Base-by-base conservation (phyloP, 92 coral and sea anemone species). In the Umimayanthus chanpuru region DNA sequence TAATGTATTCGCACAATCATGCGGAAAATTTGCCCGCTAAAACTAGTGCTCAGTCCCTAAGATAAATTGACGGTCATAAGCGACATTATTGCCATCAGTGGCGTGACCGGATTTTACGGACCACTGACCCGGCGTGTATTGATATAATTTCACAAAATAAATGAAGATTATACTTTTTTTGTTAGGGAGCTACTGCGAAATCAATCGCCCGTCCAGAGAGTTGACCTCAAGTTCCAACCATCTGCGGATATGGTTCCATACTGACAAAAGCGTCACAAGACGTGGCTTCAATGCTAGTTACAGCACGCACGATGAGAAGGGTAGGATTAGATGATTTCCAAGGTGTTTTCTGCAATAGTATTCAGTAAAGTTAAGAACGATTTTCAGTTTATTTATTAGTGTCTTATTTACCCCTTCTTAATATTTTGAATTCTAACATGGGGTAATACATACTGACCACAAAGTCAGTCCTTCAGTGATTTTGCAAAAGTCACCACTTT, bases 271-370 rank as follows among this genome's bases (percentile, higher is more conserved):
- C 8, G 91, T 85, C 29, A 89, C 89, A 40, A 87, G 90, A 30
- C 86, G 81, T 68, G 99, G 99, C 6, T 97, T 97, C 77, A 94
- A 94, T 30, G 97, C 94, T 10, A 81, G 94, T 23, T 97, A 94
- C 86, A 94, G 92, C 3, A 95, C 96, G 28, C 93, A 89, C 55
- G 30, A 79, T 77, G 94, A 95, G 50, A 85, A 93, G 90, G 98
- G 98, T 96, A 70, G 49, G 26, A 32, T 44, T 50, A 4, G 18
- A 53, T 12, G 5, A 41, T 2, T 41, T 47, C 50, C 10, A n/a
- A n/a, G n/a, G n/a, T n/a, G n/a, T n/a, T n/a, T n/a, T n/a, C n/a
- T n/a, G n/a, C n/a, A n/a, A n/a, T n/a, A n/a, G n/a, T n/a, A n/a
- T n/a, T n/a, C n/a, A n/a, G n/a, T n/a, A n/a, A n/a, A n/a, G n/a